Percentiles rank a stretch among this genome's conserved stretches.
Evolutionary conservation across 2,888 invertebrate species (phyloP).

Genomic region (Nomada ruficornis): DNA sequence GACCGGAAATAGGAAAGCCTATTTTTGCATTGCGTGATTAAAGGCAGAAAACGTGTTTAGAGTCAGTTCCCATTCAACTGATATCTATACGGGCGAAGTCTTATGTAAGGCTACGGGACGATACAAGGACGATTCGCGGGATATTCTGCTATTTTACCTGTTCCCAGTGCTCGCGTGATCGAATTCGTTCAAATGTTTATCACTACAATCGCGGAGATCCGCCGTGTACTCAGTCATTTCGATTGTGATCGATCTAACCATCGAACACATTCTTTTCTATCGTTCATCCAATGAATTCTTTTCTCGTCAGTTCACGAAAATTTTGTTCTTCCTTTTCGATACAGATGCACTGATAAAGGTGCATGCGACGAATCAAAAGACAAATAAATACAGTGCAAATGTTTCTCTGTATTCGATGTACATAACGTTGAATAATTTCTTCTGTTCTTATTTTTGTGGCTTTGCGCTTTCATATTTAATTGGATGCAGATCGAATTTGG

Average conservation of each 20-base stretch:
- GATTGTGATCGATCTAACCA: background rate
- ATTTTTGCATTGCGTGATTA: constrained; percentile 73
- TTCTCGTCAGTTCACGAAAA: no score
- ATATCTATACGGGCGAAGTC: constrained; percentile 53
- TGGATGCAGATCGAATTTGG: no score
- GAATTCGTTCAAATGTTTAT: constrained; percentile 9
- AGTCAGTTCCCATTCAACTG: constrained; percentile 59
- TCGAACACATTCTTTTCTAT: no score
- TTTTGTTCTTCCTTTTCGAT: no score
- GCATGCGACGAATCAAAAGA: no score
- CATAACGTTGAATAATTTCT: no score
- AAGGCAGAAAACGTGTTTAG: constrained; percentile 60
- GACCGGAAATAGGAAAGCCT: constrained; percentile 73
- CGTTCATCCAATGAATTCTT: no score
- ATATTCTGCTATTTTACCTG: constrained; percentile 44
- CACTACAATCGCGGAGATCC: constrained; percentile 11
- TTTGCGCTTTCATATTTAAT: no score
- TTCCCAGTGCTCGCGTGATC: constrained; percentile 30
- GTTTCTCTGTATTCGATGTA: no score
- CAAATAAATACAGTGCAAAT: no score
- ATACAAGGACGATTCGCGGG: constrained; percentile 53
- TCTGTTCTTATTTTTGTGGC: no score
- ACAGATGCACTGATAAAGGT: no score
- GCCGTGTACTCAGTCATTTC: background rate
- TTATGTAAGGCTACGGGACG: constrained; percentile 51